Conservation (phyloP, 1,140 invertebrate genomes). For the Ips typographus region DNA sequence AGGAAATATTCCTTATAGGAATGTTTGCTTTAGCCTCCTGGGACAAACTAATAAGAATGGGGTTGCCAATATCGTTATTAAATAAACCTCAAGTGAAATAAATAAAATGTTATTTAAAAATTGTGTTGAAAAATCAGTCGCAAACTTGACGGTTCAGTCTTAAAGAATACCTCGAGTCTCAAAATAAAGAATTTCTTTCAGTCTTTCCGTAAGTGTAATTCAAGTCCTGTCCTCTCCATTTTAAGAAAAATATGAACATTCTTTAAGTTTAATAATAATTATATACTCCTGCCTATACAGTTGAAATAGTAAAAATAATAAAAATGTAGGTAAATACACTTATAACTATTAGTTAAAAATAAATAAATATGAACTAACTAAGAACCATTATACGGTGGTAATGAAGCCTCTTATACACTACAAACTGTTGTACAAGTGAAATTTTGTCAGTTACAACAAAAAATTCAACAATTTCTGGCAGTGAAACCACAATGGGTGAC, state of each 20-base stretch:
- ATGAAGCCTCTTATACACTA: constrained; percentile 16
- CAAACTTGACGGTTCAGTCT: constrained; percentile 45
- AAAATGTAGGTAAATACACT: not conserved
- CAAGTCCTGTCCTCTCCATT: constrained; percentile 50
- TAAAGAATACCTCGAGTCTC: constrained; percentile 47
- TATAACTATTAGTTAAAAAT: not conserved
- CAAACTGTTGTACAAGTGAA: not conserved
- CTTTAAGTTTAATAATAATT: constrained; percentile 13
- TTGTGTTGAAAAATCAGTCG: constrained; percentile 44
- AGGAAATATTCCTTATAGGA: too few relatives aligned
- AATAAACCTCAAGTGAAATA: constrained; percentile 7
- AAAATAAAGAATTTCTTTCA: constrained; percentile 42
- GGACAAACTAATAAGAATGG: constrained; percentile 32
- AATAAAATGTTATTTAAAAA: constrained; percentile 14
- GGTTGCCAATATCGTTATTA: constrained; percentile 44
- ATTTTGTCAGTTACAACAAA: not conserved
- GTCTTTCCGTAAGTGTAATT: constrained; percentile 46
- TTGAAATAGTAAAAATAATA: too few relatives aligned
- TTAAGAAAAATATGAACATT: constrained; percentile 31
- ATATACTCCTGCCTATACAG: too few relatives aligned
- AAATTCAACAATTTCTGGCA: too few relatives aligned
- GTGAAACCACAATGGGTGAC: too few relatives aligned
- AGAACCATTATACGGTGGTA: constrained; percentile 21
- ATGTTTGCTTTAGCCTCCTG: not conserved
- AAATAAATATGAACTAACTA: constrained; percentile 10